phyloP scores from a whole-genome alignment of 2,888 invertebrate species.

The Chrysolina americana region DNA sequence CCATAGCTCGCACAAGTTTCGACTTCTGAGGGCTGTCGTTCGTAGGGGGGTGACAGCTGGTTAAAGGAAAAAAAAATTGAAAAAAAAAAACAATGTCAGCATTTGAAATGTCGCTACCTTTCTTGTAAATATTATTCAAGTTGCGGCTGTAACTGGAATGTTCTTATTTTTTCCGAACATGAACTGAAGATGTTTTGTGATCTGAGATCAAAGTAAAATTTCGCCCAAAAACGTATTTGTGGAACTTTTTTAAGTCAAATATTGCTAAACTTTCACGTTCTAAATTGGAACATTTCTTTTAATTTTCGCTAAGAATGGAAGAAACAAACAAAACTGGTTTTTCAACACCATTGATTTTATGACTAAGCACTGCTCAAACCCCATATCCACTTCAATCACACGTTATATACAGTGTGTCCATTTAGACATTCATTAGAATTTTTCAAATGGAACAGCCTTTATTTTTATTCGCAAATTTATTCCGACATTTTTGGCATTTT shows the following conservation, averaged over 20 bases:
- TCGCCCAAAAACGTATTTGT: slow-evolving; percentile 27
- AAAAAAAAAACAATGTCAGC: no score
- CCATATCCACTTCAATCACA: slow-evolving; percentile 52
- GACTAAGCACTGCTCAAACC: slow-evolving; percentile 51
- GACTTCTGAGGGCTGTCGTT: no score
- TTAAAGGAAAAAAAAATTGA: no score
- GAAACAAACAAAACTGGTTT: slow-evolving; percentile 52
- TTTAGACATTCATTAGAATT: no score
- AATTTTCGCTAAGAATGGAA: slow-evolving; percentile 55
- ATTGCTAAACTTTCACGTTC: slow-evolving; percentile 57
- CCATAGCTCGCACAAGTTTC: no score
- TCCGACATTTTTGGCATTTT: no score
- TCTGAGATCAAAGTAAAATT: slow-evolving; percentile 37
- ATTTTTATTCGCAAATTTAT: no score
- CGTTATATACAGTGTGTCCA: slow-evolving; percentile 45
- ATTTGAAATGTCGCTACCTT: slow-evolving; percentile 39
- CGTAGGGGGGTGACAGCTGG: no score
- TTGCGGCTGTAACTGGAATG: slow-evolving; percentile 43
- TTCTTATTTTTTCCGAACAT: slow-evolving; percentile 49
- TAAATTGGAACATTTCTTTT: slow-evolving; percentile 62
- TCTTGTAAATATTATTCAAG: slow-evolving; percentile 42
- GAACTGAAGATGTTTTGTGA: slow-evolving; percentile 46
- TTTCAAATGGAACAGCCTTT: no score
- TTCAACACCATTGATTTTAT: slow-evolving; percentile 47
- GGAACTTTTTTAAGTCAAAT: slow-evolving; percentile 36